Base-by-base conservation (phyloP, 2,797 vertebrate species). In the Toxotes lorentzi region DNA sequence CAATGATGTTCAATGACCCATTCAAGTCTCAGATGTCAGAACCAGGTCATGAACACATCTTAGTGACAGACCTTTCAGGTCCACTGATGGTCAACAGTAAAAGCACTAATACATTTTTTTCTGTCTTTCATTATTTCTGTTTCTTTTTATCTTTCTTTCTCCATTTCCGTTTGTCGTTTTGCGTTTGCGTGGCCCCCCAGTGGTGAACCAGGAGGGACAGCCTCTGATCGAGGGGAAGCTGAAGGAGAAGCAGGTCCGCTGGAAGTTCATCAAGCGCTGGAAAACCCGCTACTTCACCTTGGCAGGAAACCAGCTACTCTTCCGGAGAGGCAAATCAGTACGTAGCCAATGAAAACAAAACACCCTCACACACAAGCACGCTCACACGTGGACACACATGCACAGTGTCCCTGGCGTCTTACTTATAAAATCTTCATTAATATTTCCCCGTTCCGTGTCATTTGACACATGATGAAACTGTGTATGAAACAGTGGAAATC, bases 201-300 rank as follows among this genome's bases (percentile, higher is more conserved):
- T 95, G 2, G 90, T 99, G 74, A 97, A 99, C 90, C 96, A 97
- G 90, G 97, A 97, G 0, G 98, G 97, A 48, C 97, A 97, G 58
- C 98, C 98, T 40, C 96, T 99, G 85, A 99, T 99, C 0, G 98
- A 99, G 93, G 98, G 98, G 70, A 97, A 95, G 88, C 95, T 99
- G 63, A 99, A 99, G 86, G 98, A 99, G 94, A 99, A 99, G 84
- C 98, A 99, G 88, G 96, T 99, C 45, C 94, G 96, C 75, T 99
- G 98, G 97, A 99, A 97, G 94, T 98, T 99, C 76, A 99, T 98
- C 92, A 99, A 97, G 86, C 94, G 97, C 81, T 99, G 98, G 98
- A 99, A 97, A 89, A 99, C 98, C 0, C 97, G 97, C 6, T 99
- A 99, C 91, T 99, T 98, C 90, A 99, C 98, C 0, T 89, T 99